Base-by-base conservation (phyloP, 2,888 invertebrate species). In the Rhamphomyia laevipes region DNA sequence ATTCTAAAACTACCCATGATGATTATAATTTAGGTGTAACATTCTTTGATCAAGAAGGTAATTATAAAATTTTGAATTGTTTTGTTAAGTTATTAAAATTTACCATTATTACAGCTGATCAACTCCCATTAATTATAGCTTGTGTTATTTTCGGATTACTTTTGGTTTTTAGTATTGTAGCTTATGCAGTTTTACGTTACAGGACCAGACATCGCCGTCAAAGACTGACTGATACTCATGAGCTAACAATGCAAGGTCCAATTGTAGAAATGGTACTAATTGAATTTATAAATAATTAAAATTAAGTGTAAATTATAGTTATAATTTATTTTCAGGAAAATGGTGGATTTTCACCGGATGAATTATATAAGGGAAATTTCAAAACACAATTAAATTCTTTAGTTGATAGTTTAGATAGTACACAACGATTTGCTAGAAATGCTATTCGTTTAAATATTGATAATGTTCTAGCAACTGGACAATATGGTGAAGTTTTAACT, bases 161-260 rank as follows among this genome's bases (percentile, higher is more conserved):
- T 15, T 70, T 91, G 4, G 62, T 78, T 74, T 45, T 67, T 81
- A 49, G 73, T 81, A 54, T 76, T 77, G 40, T 73, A 74, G 49
- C 82, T 1, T 72, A 73, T 60, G 69, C 68, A 49, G 70, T 71
- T 53, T 57, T 76, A 38, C 68, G 71, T 35, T 69, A 67, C 51
- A 68, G 66, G 50, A 66, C 68, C 13, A 66, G 65, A 50, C 66
- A 72, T 43, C 53, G 58, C 2, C 56, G 60, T 37, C 65, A 71
- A 9, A 68, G 76, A 41, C 65, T 77, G 30, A 73, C 77, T 6
- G 79, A 80, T 55, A 75, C 77, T 38, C 82, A 82, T 58, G 82
- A 82, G 63, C 68, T 82, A 70, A 84, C 86, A 0, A 65, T 88
- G 18, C 87, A 86, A 61, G 86, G 86, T 50, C 85, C 87, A 0